phyloP scores from a whole-genome alignment of 2,888 invertebrate species.

The Nowickia ferox region DNA sequence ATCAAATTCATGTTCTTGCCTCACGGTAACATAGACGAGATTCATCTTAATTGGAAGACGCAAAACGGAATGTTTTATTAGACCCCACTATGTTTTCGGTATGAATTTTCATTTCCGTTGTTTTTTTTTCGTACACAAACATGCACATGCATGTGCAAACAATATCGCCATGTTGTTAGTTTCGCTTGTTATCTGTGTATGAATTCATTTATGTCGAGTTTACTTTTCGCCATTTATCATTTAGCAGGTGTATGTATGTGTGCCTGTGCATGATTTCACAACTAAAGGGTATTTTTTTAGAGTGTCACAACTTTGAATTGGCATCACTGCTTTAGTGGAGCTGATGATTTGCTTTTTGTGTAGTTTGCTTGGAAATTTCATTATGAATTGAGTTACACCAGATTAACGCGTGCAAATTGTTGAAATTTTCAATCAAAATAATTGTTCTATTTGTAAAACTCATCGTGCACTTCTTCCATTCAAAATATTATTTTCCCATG shows the following conservation, averaged over 20 bases:
- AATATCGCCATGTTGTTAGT: slow-evolving; percentile 12
- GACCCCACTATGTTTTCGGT: not conserved
- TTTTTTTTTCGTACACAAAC: not conserved
- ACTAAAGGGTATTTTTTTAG: too few species aligned
- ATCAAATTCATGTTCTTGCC: not conserved
- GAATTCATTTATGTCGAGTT: slow-evolving; percentile 25
- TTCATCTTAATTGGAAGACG: slow-evolving; percentile 43
- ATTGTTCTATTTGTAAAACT: too few species aligned
- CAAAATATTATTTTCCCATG: too few species aligned
- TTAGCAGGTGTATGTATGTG: not conserved
- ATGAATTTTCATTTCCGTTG: not conserved
- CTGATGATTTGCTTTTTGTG: too few species aligned
- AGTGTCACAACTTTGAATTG: too few species aligned
- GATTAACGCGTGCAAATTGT: too few species aligned
- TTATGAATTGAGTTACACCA: too few species aligned
- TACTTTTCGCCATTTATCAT: slow-evolving; percentile 53
- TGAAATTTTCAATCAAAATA: too few species aligned
- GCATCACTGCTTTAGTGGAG: too few species aligned
- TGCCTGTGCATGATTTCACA: not conserved
- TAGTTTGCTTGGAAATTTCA: too few species aligned
- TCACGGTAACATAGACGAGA: not conserved
- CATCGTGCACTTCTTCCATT: too few species aligned
- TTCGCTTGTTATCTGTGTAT: slow-evolving; percentile 9
- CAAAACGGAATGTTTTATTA: slow-evolving; percentile 35
- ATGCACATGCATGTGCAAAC: slow-evolving; percentile 5